A percentile compares a stretch with the other conserved stretches of the same genome.
These are phyloP conservation scores for Vulpes vulpes DNA, from an alignment of 2,113 vertebrate genomes.

Conservation along the genomic window DNA sequence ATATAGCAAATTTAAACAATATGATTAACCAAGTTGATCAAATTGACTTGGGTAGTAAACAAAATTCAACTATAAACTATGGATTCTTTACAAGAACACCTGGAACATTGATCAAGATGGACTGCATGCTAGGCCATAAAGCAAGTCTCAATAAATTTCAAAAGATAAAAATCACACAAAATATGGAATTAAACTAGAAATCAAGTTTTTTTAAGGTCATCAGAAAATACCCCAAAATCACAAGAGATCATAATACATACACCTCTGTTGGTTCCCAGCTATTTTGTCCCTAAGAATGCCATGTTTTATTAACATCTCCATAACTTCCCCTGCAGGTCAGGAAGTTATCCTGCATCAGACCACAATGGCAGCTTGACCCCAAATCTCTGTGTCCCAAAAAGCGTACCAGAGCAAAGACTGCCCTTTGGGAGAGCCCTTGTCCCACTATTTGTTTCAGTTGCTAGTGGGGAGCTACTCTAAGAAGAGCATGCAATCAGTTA, in stretches of 20 bases:
- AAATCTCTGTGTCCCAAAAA: neutral
- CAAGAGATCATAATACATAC: neutral
- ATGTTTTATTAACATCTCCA: neutral
- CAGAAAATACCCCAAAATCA: neutral
- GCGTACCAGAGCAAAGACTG: neutral
- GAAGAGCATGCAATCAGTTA: neutral
- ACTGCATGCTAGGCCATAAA: neutral
- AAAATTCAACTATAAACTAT: neutral
- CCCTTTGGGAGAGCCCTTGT: neutral
- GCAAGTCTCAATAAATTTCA: neutral
- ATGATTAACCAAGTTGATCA: neutral
- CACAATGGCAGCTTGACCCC: neutral
- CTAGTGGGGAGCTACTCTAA: neutral
- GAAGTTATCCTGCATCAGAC: neutral
- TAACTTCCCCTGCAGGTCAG: neutral
- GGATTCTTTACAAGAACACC: neutral
- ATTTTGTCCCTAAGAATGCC: neutral
- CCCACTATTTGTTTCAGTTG: neutral
- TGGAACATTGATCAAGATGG: neutral
- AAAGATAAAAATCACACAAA: neutral
- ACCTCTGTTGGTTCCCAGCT: neutral
- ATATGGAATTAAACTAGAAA: slow-evolving; percentile 11
- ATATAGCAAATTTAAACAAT: neutral
- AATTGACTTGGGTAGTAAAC: neutral
- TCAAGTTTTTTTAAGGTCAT: neutral